These are phyloP conservation scores for Crepidodera aurea DNA, from an alignment of 2,888 invertebrate genomes.

Conservation along the genomic window DNA sequence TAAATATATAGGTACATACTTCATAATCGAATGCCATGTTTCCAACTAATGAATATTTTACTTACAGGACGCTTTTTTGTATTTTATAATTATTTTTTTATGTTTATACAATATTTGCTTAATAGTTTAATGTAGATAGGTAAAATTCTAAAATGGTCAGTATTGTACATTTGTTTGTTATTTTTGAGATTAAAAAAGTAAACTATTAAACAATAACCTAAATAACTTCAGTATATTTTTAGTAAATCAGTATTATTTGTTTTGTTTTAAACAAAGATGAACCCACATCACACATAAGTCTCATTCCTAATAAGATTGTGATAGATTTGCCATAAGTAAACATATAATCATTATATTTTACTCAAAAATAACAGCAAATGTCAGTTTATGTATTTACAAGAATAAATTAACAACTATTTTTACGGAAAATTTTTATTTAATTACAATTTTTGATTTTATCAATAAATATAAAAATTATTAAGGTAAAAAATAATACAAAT, in stretches of 20 bases:
- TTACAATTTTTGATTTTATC: too few species aligned
- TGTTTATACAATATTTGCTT: conserved; percentile 31
- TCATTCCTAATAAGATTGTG: background rate
- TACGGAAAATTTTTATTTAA: background rate
- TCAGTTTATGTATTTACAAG: background rate
- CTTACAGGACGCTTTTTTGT: conserved; percentile 29
- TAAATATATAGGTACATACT: conserved; percentile 11
- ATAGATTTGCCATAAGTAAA: background rate
- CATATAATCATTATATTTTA: background rate
- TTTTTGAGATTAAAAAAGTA: background rate
- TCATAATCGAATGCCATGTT: conserved; percentile 12
- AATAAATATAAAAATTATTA: too few species aligned
- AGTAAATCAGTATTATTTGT: background rate
- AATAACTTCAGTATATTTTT: too few species aligned
- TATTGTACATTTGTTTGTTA: background rate
- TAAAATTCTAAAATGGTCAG: conserved; percentile 11
- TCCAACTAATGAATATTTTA: conserved; percentile 23
- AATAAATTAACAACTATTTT: conserved; percentile 3
- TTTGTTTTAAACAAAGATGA: background rate
- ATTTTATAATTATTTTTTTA: conserved; percentile 29
- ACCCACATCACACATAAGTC: too few species aligned
- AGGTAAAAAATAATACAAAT: too few species aligned
- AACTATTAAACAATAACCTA: too few species aligned
- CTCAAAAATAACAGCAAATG: conserved; percentile 5
- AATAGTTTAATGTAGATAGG: conserved; percentile 20